These are phyloP conservation scores for Uloborus diversus DNA, from an alignment of 1,140 invertebrate species.

Conservation along the genomic window DNA sequence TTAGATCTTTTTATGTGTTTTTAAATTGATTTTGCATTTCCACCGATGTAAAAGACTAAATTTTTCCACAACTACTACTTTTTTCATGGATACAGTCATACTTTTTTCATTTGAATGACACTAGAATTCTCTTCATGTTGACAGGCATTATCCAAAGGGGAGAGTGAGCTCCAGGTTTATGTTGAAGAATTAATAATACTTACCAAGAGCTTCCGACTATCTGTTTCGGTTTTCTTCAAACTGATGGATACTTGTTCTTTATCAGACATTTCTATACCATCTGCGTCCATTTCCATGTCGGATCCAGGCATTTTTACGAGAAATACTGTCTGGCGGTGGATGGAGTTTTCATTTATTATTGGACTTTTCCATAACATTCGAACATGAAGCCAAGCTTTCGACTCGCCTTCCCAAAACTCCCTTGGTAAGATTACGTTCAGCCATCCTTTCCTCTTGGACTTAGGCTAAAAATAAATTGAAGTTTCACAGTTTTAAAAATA, in stretches of 20 bases:
- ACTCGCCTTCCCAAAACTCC: constrained; percentile 20
- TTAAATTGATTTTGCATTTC: too few relatives aligned
- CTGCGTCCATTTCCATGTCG: not conserved
- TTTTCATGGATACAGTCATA: too few relatives aligned
- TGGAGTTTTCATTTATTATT: not conserved
- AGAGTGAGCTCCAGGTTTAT: too few relatives aligned
- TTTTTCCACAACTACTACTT: too few relatives aligned
- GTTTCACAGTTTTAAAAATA: too few relatives aligned
- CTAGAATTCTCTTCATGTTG: too few relatives aligned
- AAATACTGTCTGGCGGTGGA: not conserved
- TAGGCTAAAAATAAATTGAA: constrained; percentile 7
- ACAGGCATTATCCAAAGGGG: too few relatives aligned
- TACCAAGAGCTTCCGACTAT: constrained; percentile 7
- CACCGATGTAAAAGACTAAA: too few relatives aligned
- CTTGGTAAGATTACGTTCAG: constrained; percentile 1
- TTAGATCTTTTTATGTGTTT: too few relatives aligned
- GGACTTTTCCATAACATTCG: constrained; percentile 4
- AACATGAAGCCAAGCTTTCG: constrained; percentile 15
- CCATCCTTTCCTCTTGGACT: constrained; percentile 1
- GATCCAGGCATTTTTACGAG: constrained; percentile 11
- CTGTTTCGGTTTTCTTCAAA: constrained; percentile 15
- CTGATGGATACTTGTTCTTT: not conserved
- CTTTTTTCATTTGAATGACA: too few relatives aligned
- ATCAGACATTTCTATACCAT: not conserved
- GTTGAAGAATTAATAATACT: not conserved